Evolutionary conservation across 2,888 invertebrate genomes (phyloP).

Genomic region (Cryptus viduatorius): DNA sequence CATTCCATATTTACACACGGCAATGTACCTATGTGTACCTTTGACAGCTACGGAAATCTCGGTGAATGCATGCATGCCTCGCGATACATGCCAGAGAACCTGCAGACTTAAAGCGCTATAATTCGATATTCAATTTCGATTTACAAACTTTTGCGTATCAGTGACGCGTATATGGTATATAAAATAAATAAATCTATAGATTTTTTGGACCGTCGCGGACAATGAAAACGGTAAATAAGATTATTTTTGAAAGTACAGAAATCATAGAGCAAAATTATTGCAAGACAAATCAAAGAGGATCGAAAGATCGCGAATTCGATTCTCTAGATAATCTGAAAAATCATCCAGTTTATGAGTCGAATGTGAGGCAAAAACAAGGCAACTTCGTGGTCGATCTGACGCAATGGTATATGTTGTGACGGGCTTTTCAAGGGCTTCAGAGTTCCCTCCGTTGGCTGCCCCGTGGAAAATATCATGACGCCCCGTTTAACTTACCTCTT

Average conservation of each 20-base stretch:
- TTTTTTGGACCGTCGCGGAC: constrained; percentile 15
- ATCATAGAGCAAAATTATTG: background rate
- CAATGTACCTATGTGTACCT: background rate
- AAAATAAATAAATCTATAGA: constrained; percentile 16
- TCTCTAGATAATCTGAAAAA: constrained; percentile 39
- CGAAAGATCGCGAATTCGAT: constrained; percentile 34
- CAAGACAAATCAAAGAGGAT: constrained; percentile 12
- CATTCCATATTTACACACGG: background rate
- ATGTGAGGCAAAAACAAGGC: constrained; percentile 12
- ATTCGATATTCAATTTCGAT: constrained; percentile 40
- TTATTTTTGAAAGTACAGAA: constrained; percentile 13
- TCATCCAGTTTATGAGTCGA: constrained; percentile 35
- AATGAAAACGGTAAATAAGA: constrained; percentile 14
- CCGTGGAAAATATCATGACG: no score
- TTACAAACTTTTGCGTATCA: constrained; percentile 1
- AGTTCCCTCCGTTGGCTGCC: no score
- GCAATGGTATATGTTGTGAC: background rate
- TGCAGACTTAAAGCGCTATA: background rate
- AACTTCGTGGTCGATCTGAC: constrained; percentile 19
- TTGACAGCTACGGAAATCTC: background rate
- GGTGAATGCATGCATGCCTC: background rate
- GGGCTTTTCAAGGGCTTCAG: no score
- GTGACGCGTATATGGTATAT: background rate
- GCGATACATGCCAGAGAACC: background rate
- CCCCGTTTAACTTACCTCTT: no score